Evolutionary conservation across 2,888 invertebrate genomes (phyloP).

Genomic region (Pyrrhia umbra): DNA sequence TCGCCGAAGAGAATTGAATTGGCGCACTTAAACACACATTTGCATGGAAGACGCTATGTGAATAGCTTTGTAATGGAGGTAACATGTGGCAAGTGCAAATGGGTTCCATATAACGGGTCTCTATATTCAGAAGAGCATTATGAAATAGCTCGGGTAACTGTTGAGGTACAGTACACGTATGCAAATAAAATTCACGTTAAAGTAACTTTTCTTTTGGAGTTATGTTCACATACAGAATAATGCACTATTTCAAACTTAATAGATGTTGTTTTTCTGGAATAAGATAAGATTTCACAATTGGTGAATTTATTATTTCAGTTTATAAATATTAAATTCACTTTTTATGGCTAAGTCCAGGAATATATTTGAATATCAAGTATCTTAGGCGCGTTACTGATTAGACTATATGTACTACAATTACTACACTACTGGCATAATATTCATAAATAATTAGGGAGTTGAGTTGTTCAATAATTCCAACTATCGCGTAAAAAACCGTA

Average conservation of each 20-base stretch:
- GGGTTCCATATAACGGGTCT: slow-evolving; percentile 81
- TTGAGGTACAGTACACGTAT: slow-evolving; percentile 50
- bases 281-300: too few species aligned
- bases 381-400: too few species aligned
- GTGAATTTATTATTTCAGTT: too few species aligned
- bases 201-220: slow-evolving; percentile 17
- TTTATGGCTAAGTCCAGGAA: too few species aligned
- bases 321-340: too few species aligned
- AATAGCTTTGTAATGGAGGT: slow-evolving; percentile 80
- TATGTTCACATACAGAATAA: slow-evolving; percentile 14
- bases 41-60: slow-evolving; percentile 78
- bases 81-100: slow-evolving; percentile 82
- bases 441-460: too few species aligned
- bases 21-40: slow-evolving; percentile 80
- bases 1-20: slow-evolving; percentile 74
- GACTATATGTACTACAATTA: too few species aligned
- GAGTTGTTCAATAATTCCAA: too few species aligned
- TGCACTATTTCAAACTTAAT: too few species aligned
- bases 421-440: too few species aligned
- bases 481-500: slow-evolving; percentile 44
- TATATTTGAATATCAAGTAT: too few species aligned
- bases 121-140: slow-evolving; percentile 72
- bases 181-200: slow-evolving; percentile 44
- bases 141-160: slow-evolving; percentile 71
- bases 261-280: too few species aligned